phyloP scores from a whole-genome alignment of 1,140 invertebrate species.

The Aleiodes sp. region DNA sequence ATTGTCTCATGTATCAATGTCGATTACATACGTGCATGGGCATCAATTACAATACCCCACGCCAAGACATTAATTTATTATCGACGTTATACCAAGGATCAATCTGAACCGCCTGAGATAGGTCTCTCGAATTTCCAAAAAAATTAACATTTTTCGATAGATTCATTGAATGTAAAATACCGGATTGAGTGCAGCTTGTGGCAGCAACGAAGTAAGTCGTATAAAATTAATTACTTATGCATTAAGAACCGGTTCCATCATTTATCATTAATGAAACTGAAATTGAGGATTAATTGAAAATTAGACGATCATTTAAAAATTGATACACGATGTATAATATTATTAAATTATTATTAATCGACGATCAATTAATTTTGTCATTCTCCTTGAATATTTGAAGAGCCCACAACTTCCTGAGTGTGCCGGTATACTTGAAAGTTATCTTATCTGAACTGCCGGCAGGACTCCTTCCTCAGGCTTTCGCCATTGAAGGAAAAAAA shows the following conservation, averaged over 20 bases:
- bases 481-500: not conserved
- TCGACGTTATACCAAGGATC: conserved; percentile 46
- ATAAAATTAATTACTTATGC: too few relatives aligned
- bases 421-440: not conserved
- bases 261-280: too few relatives aligned
- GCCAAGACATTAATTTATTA: conserved; percentile 58
- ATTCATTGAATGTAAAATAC: not conserved
- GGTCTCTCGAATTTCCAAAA: not conserved
- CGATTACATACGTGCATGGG: conserved; percentile 52
- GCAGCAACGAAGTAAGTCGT: not conserved
- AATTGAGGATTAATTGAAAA: too few relatives aligned
- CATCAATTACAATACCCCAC: conserved; percentile 54
- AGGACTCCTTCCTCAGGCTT: conserved; percentile 21
- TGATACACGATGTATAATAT: too few relatives aligned
- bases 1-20: conserved; percentile 57
- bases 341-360: too few relatives aligned
- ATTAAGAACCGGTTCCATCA: too few relatives aligned
- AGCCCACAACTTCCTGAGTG: conserved; percentile 22
- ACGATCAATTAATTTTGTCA: conserved; percentile 4
- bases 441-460: conserved; percentile 23
- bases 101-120: conserved; percentile 18
- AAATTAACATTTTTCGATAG: not conserved
- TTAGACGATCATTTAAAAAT: too few relatives aligned
- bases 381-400: not conserved
- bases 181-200: not conserved